Evolutionary conservation across 2,113 vertebrate species (phyloP).

Genomic region (Tauraco erythrolophus): DNA sequence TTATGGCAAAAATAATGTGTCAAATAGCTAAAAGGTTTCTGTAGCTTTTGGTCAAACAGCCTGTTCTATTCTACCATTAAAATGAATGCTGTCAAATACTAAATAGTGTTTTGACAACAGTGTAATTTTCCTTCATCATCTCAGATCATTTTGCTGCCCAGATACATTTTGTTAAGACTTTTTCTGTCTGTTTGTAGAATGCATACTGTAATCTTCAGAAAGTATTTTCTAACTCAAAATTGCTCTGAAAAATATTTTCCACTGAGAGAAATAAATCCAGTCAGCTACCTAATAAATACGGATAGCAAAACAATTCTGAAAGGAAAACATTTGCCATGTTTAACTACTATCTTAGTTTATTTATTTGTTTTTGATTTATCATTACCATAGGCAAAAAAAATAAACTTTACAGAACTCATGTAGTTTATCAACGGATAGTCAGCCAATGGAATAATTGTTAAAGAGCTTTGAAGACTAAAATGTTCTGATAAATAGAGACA

Average conservation of each 20-base stretch:
- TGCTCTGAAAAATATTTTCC: conserved; percentile 35
- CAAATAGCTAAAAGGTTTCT: conserved; percentile 43
- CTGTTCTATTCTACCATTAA: conserved; percentile 46
- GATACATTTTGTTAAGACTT: conserved; percentile 60
- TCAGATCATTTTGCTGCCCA: conserved; percentile 53
- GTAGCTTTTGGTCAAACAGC: conserved; percentile 48
- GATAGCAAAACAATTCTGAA: neutral
- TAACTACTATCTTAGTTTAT: neutral
- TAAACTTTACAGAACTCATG: conserved; percentile 14
- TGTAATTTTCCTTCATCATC: conserved; percentile 69
- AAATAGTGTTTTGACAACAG: conserved; percentile 58
- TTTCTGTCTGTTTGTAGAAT: conserved; percentile 50
- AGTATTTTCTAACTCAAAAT: conserved; percentile 44
- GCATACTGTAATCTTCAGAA: conserved; percentile 60
- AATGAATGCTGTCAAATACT: conserved; percentile 47
- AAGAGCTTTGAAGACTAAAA: neutral
- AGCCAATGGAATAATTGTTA: neutral
- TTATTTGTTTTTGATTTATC: neutral
- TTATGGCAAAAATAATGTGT: conserved; percentile 16
- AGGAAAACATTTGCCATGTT: neutral
- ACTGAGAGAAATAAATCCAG: conserved; percentile 46
- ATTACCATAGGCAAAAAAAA: neutral
- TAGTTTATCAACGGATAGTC: neutral
- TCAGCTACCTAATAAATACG: conserved; percentile 34
- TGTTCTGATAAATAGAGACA: neutral